Base-by-base conservation (phyloP, 2,113 vertebrate species). In the Xiphorhynchus elegans region DNA sequence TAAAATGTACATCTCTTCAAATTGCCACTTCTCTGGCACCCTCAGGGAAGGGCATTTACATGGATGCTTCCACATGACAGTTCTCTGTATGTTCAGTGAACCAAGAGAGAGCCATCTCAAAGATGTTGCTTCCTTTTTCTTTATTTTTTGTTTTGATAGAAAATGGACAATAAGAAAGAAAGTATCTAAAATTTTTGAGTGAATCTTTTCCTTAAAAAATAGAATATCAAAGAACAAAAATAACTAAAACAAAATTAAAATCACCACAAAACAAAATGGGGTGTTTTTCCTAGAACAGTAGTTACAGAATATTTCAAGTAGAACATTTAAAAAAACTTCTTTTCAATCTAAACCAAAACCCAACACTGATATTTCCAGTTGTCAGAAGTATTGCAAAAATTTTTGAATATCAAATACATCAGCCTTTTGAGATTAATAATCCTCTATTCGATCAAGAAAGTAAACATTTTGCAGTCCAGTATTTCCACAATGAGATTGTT, bases 401-500 rank as follows among this genome's bases (percentile, higher is more conserved):
- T 78, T 87, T 60, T 67, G 7, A 75, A 72, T 89, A 60, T 14
- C 24, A 84, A 72, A 40, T 9, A 9, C 40, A 87, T 78, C 29
- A 90, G 13, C 4, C 8, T 78, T 92, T 89, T 4, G 4, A 91
- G 10, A 69, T 52, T 75, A 82, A 68, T 85, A 79, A 78, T 75
- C 23, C 81, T 74, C 12, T 44, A 4, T 91, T 93, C 72, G 56
- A 74, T 73, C 46, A 84, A 69, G 35, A 64, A 8, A 53, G 31
- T 40, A 92, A 93, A 53, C 13, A 52, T 55, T 90, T 77, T 92
- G 33, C 37, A 40, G 24, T n/a, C n/a, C 25, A 60, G 2, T 82
- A 84, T 89, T 91, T 89, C 42, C 40, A 59, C 52, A 37, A 5
- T 31, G 44, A 87, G 31, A 87, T 91, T 84, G 18, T 59, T 92